Base-by-base conservation (phyloP, 2,888 invertebrate genomes). In the Ferrisia virgata region DNA sequence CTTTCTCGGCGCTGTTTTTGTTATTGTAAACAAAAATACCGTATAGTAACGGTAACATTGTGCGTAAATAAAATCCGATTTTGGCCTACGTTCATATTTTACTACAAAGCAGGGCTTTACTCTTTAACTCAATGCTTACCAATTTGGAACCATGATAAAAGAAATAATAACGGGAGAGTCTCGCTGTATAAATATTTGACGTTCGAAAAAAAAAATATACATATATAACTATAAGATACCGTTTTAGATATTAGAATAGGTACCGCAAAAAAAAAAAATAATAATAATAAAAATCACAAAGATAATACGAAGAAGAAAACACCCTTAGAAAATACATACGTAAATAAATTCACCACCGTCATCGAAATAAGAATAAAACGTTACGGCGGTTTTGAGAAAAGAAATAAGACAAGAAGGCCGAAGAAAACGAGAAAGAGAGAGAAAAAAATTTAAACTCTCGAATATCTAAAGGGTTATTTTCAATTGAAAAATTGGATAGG, bases 1-100 rank as follows among this genome's bases (percentile, higher is more conserved):
- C 5, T 13, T 43, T 13, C 43, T 43, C n/a, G 11, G 39, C 13
- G 8, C n/a, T 58, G 22, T 22, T 15, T 72, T 72, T 72, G 33
- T 33, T 72, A 72, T 72, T 72, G 72, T 72, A 72, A 72, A 36
- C 72, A n/a, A 72, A 33, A 72, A 33, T 72, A 72, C 72, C 72
- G n/a, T n/a, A n/a, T n/a, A n/a, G 33, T 72, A 6, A 72, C 72
- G 1, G 72, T 72, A 72, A 72, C 72, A 72, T 72, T 33, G 72
- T 33, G 72, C 72, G 72, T 72, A 72, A 72, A 72, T 72, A 72
- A 72, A 72, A 25, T 13, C 33, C 18, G 72, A 8, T n/a, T 72
- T 18, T n/a, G 64, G 8, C 6, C 33, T n/a, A 33, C 13, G 72
- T 33, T 31, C 72, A 33, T 72, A 72, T 72, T 72, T n/a, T 33